phyloP scores from a whole-genome alignment of 2,113 vertebrate species.

The Thunnus maccoyii region DNA sequence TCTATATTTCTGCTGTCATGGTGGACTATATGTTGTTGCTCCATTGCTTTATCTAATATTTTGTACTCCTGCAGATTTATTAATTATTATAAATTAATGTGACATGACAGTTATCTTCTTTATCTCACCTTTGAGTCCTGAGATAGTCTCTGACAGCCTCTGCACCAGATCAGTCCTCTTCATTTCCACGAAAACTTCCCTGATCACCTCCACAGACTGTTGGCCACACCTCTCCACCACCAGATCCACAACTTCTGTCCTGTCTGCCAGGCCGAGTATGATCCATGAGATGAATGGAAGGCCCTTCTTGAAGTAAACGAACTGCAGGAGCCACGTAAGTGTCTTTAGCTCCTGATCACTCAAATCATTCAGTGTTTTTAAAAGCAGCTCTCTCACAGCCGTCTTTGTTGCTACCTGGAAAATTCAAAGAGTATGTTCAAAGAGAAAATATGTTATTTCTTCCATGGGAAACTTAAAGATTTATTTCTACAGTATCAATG shows the following conservation, averaged over 20 bases:
- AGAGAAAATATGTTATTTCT: neutral
- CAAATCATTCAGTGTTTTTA: conserved; percentile 4
- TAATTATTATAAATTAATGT: too few species aligned
- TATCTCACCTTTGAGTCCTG: neutral
- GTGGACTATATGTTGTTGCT: too few species aligned
- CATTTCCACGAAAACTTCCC: conserved; percentile 5
- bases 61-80: too few species aligned
- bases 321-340: neutral
- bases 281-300: too few species aligned
- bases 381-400: conserved; percentile 11
- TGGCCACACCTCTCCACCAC: too few species aligned
- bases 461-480: neutral
- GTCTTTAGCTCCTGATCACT: rapidly evolving
- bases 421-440: neutral
- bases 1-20: too few species aligned
- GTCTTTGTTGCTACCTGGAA: conserved; percentile 27
- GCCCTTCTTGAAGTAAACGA: too few species aligned
- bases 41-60: too few species aligned
- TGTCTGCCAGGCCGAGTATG: too few species aligned
- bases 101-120: too few species aligned
- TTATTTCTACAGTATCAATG: too few species aligned
- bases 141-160: neutral
- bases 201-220: neutral
- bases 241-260: too few species aligned
- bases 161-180: conserved; percentile 6